Base-by-base conservation (phyloP, 2,797 vertebrate species). In the Amniataba percoides region DNA sequence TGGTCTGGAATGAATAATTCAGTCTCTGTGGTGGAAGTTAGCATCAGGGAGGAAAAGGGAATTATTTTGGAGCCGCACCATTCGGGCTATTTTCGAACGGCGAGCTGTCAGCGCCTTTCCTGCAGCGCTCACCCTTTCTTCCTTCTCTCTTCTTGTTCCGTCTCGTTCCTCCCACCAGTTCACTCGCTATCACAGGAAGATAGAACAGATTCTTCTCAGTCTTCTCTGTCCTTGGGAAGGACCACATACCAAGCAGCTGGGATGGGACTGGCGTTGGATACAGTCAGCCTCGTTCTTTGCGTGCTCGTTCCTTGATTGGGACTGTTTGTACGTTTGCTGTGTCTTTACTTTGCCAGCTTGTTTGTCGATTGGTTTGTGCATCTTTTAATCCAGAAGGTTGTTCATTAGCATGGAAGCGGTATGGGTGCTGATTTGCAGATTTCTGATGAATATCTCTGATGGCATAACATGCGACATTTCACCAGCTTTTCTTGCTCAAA, bases 1-100 rank as follows among this genome's bases (percentile, higher is more conserved):
- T 91, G 90, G 85, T 90, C 89, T 68, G 65, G 71, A 87, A 92
- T 95, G 86, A 95, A 95, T 95, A 90, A 94, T 95, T 93, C 89
- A 95, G 78, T 34, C 66, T 58, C 81, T 69, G 76, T 86, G 77
- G 71, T 90, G 84, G 87, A 92, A 94, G 92, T 92, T 88, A 90
- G 88, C 86, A 92, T 90, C 80, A 68, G 83, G 76, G 48, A 36
- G 71, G 67, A 77, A 80, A 78, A 59, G 72, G 63, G 66, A 88
- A 91, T 87, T 87, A 86, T 91, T 92, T 89, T 84, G 82, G 81
- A 87, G 80, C 77, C 12, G n/a, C 70, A 68, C 87, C 55, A 76
- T 90, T 89, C 69, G 43, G 80, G 84, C 87, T 93, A 92, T 92
- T 94, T 92, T 88, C 23, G 77, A 91, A 80, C 55, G 11, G 68